Conservation (phyloP, 2,113 vertebrate species). For the Circaetus gallicus region DNA sequence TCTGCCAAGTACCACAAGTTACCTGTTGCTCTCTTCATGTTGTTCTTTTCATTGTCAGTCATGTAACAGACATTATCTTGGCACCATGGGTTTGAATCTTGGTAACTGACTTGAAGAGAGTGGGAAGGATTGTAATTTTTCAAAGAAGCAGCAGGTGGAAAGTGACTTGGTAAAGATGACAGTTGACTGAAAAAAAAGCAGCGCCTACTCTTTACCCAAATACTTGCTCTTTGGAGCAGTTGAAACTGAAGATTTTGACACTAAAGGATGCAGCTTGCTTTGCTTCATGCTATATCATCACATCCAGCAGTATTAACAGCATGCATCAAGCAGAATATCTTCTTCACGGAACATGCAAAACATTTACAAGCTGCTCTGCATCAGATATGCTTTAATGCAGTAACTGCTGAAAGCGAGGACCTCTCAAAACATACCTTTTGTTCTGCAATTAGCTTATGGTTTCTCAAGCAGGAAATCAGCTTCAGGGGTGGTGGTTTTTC, state of each 20-base stretch:
- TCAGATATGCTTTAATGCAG: background rate
- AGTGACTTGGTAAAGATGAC: background rate
- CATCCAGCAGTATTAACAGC: background rate
- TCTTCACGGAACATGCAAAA: background rate
- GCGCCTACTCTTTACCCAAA: constrained; percentile 22
- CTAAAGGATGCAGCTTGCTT: background rate
- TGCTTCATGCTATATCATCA: background rate
- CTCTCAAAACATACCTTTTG: constrained; percentile 41
- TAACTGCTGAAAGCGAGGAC: constrained; percentile 33
- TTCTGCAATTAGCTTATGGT: constrained; percentile 48
- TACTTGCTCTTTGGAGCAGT: background rate
- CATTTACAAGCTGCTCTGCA: background rate
- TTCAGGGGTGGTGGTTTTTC: constrained; percentile 64
- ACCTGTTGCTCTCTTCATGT: background rate
- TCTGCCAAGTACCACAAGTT: background rate
- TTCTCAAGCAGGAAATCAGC: constrained; percentile 76
- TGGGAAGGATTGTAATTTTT: constrained; percentile 24
- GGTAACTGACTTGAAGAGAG: background rate
- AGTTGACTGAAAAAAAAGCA: background rate
- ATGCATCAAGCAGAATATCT: background rate
- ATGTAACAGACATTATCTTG: background rate
- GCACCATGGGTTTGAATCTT: background rate
- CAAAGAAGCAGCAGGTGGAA: background rate
- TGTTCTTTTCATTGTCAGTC: background rate
- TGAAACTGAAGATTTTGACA: background rate